Percentiles rank a stretch among this genome's conserved stretches.
Conservation (phyloP, 1,140 invertebrate genomes). For the Ylistrum balloti region DNA sequence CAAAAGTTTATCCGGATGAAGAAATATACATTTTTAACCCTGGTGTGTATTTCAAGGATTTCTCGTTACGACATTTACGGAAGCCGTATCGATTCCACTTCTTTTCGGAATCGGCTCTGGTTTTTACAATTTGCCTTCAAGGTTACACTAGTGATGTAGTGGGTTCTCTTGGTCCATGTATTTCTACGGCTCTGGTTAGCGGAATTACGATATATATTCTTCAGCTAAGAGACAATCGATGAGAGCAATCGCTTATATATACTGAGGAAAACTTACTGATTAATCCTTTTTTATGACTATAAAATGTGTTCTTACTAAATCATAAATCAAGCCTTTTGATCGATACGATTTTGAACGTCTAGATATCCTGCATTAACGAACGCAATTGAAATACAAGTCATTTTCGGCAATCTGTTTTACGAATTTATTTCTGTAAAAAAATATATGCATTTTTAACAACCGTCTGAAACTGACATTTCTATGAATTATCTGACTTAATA, state of each 20-base stretch:
- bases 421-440: not conserved
- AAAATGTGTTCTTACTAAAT: not conserved
- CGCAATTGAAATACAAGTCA: not conserved
- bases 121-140: not conserved
- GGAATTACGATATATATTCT: not conserved
- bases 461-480: not conserved
- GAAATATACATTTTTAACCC: conserved; percentile 39
- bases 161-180: not conserved
- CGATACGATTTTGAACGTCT: not conserved
- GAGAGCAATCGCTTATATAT: not conserved
- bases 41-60: not conserved
- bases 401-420: conserved; percentile 8
- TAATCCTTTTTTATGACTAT: not conserved
- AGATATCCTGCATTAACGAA: not conserved
- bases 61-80: not conserved
- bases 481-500: conserved; percentile 29
- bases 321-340: not conserved
- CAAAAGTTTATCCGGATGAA: not conserved
- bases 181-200: not conserved
- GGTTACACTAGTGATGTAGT: not conserved
- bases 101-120: not conserved
- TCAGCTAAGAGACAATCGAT: not conserved
- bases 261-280: not conserved
- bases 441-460: not conserved
- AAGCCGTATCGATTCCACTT: not conserved